Conservation (phyloP, 2,888 invertebrate genomes). For the Gonocerus acuteangulatus region DNA sequence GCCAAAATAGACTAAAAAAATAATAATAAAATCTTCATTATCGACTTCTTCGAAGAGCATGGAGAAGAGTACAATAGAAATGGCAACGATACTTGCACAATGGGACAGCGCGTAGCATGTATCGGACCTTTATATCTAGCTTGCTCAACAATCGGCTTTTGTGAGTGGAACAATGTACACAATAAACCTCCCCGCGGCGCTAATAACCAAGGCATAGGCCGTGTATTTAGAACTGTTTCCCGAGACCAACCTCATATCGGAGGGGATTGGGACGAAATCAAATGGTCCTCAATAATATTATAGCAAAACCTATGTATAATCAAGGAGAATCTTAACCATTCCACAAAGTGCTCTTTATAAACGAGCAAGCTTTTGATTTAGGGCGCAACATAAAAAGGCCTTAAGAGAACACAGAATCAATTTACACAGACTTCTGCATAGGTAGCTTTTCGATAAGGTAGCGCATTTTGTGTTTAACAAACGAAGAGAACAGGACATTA, state of each 20-base stretch:
- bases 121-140: constrained; percentile 14
- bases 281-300: no score
- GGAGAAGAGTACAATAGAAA: constrained; percentile 6
- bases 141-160: constrained; percentile 17
- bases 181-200: neutral
- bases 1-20: neutral
- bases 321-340: no score
- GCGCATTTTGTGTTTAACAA: no score
- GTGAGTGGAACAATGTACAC: neutral
- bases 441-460: no score
- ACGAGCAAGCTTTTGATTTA: no score
- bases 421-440: no score
- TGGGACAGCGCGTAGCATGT: constrained; percentile 1
- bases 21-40: constrained; percentile 18
- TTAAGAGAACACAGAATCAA: no score
- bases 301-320: no score
- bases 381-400: no score
- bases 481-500: no score
- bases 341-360: no score
- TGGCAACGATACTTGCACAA: constrained; percentile 2
- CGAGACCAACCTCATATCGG: constrained; percentile 1
- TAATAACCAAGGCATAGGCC: neutral
- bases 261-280: no score
- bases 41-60: constrained; percentile 3
- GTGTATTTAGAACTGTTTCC: constrained; percentile 7